Evolutionary conservation across 2,797 vertebrate species (phyloP).

Genomic region (Chelidonichthys spinosus): DNA sequence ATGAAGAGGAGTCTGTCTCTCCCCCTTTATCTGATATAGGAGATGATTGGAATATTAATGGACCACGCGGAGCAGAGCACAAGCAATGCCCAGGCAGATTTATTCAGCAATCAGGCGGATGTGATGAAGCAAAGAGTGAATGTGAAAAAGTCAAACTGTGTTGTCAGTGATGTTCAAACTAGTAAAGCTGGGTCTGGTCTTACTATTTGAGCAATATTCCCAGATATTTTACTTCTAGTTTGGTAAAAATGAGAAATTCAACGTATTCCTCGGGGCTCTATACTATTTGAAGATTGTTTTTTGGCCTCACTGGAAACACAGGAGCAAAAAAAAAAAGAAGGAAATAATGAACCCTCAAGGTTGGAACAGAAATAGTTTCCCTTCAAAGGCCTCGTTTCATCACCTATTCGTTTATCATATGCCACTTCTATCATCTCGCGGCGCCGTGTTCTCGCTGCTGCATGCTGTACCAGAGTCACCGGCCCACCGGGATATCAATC

Average conservation of each 20-base stretch:
- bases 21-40: slow-evolving; percentile 71
- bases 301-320: slow-evolving; percentile 33
- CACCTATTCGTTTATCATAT: slow-evolving; percentile 69
- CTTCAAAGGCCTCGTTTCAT: slow-evolving; percentile 70
- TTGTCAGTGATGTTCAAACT: slow-evolving; percentile 46
- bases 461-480: slow-evolving; percentile 44
- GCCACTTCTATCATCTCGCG: slow-evolving; percentile 63
- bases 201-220: slow-evolving; percentile 29
- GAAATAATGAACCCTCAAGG: slow-evolving; percentile 59
- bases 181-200: slow-evolving; percentile 26
- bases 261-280: slow-evolving; percentile 21
- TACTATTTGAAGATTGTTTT: slow-evolving; percentile 31
- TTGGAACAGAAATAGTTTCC: slow-evolving; percentile 59
- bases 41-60: slow-evolving; percentile 83
- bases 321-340: slow-evolving; percentile 38
- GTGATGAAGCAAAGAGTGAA: slow-evolving; percentile 50
- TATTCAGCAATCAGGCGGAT: slow-evolving; percentile 65
- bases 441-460: slow-evolving; percentile 44
- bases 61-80: slow-evolving; percentile 57
- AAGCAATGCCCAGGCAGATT: slow-evolving; percentile 60
- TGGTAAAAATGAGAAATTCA: slow-evolving; percentile 35
- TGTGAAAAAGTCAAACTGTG: slow-evolving; percentile 49
- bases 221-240: slow-evolving; percentile 22
- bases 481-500: slow-evolving; percentile 70
- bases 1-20: slow-evolving; percentile 80